A percentile compares a stretch with the other conserved stretches of the same genome.
phyloP scores from a whole-genome alignment of 2,113 vertebrate genomes.

The Gymnocephalus cernua region DNA sequence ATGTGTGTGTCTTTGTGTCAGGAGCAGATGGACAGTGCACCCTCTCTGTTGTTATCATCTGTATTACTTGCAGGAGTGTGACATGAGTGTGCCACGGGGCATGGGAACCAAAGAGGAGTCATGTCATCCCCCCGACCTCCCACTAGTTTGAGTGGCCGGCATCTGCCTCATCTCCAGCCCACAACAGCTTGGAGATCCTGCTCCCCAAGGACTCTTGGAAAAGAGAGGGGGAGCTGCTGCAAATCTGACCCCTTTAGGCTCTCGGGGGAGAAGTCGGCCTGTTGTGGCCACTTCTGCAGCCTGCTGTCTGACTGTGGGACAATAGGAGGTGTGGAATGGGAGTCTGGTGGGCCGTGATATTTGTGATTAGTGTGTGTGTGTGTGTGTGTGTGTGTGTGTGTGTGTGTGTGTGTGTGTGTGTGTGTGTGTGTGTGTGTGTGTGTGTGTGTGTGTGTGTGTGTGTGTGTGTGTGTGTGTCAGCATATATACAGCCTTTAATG shows the following conservation, averaged over 20 bases:
- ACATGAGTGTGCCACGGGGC: slow-evolving; percentile 79
- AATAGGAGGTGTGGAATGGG: slow-evolving; percentile 61
- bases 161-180: slow-evolving; percentile 72
- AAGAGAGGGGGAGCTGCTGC: slow-evolving; percentile 38
- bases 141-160: slow-evolving; percentile 66
- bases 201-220: slow-evolving; percentile 65
- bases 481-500: slow-evolving; percentile 21
- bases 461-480: neutral
- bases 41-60: slow-evolving; percentile 62
- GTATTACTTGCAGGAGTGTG: slow-evolving; percentile 69
- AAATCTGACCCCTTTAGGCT: slow-evolving; percentile 60
- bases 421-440: slow-evolving; percentile 10
- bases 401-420: slow-evolving; percentile 9
- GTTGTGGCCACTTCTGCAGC: slow-evolving; percentile 57
- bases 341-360: slow-evolving; percentile 42
- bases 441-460: slow-evolving; percentile 5
- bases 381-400: slow-evolving; percentile 12
- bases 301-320: slow-evolving; percentile 71
- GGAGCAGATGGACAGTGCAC: slow-evolving; percentile 81
- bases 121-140: slow-evolving; percentile 49
- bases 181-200: slow-evolving; percentile 69
- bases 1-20: slow-evolving; percentile 57
- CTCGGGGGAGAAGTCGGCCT: slow-evolving; percentile 70
- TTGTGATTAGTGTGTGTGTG: slow-evolving; percentile 11
- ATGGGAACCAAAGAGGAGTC: slow-evolving; percentile 80